Base-by-base conservation (phyloP, 2,888 invertebrate species). In the Sesamia inferens region DNA sequence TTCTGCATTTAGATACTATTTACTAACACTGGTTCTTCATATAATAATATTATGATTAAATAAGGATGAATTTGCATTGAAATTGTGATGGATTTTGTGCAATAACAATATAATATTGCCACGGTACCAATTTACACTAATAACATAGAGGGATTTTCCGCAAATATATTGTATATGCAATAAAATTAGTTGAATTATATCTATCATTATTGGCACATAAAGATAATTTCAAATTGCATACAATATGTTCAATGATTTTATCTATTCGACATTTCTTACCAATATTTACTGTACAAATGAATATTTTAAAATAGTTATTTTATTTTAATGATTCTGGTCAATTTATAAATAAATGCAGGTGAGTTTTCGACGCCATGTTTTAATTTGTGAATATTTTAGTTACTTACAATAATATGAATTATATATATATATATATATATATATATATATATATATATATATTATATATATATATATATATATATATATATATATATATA, bases 1-100 rank as follows among this genome's bases (percentile, higher is more conserved):
- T 31, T 31, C 31, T 31, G 31, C 31, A 31, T 31, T 31, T 31
- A 31, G 31, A 31, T 31, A 31, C 31, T 31, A 31, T 3, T 31
- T 31, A 31, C 31, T 31, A 31, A 31, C 31, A 31, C 31, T 31
- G 31, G 31, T 31, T 31, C 31, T 31, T 31, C 31, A 68, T 39
- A 69, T 47, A 22, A 68, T 78, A 76, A 74, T 65, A 65, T 68
- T 75, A 73, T 85, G 69, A 76, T 78, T 78, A 70, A 61, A 82
- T 73, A 67, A 82, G 47, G 22, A 31, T 39, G 65, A 24, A 31
- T 81, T 85, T 68, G 74, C 71, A 75, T 79, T 64, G 68, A 68
- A 74, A 74, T 78, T 65, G 58, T 59, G 69, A 74, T 71, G 64
- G 66, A 71, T 62, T 81, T 70, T 68, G 51, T 66, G 74, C 59